A percentile compares a stretch with the other conserved stretches of the same genome.
Conservation (phyloP, 2,113 vertebrate genomes). For the Microcebus lehilahytsara region DNA sequence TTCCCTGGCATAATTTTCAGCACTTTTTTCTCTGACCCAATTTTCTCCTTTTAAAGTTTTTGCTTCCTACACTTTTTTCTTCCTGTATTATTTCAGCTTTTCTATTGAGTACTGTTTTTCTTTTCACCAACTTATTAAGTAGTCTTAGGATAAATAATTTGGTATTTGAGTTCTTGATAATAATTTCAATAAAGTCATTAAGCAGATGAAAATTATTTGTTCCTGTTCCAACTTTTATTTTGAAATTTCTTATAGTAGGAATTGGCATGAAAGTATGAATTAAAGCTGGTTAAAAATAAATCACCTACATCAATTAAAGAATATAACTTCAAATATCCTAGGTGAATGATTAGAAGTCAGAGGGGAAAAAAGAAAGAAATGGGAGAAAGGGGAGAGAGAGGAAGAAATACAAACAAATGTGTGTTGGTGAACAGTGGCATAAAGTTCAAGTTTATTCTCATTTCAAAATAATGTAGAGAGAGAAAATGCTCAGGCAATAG, state of each 20-base stretch:
- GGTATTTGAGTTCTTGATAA: constrained; percentile 46
- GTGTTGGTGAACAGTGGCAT: neutral
- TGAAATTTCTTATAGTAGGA: constrained; percentile 3
- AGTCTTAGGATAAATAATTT: constrained; percentile 43
- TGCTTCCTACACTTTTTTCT: neutral
- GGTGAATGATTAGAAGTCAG: neutral
- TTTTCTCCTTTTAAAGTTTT: constrained; percentile 22
- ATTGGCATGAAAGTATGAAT: neutral
- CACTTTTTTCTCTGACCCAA: neutral
- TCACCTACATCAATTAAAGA: neutral
- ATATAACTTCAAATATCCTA: neutral
- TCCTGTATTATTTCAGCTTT: constrained; percentile 40
- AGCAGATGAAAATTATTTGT: constrained; percentile 27
- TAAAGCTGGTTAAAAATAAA: constrained; percentile 16
- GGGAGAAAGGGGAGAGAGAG: neutral
- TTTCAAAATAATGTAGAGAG: neutral
- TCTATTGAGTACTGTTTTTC: constrained; percentile 20
- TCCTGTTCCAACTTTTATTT: constrained; percentile 33
- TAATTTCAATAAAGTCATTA: constrained; percentile 47
- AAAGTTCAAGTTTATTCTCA: neutral
- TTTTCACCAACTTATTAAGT: constrained; percentile 38
- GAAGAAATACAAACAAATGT: neutral
- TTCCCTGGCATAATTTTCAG: neutral
- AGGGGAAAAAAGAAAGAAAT: neutral
- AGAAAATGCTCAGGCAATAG: constrained; percentile 38